These are phyloP conservation scores for Petrocephalus sullivani DNA, from an alignment of 2,797 vertebrate genomes.

Conservation along the genomic window DNA sequence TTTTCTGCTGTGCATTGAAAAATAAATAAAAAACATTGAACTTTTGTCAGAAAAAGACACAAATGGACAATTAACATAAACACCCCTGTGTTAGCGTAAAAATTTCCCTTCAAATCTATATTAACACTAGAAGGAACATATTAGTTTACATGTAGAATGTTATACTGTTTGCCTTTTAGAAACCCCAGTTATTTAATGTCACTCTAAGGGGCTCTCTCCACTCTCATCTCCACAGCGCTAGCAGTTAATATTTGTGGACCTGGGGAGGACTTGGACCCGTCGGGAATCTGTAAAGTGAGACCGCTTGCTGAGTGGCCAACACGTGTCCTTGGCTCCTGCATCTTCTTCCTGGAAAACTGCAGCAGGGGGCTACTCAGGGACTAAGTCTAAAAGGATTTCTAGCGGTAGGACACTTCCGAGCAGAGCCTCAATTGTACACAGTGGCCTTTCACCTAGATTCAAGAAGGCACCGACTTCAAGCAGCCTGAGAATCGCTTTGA, in stretches of 20 bases:
- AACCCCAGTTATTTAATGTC: neutral
- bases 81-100: neutral
- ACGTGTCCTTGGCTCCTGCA: neutral
- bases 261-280: neutral
- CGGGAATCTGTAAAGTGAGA: slow-evolving; percentile 10
- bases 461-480: neutral
- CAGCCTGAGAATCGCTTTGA: neutral
- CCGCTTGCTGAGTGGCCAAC: neutral
- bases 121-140: neutral
- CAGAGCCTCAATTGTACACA: neutral
- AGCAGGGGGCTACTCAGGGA: neutral
- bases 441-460: neutral
- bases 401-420: neutral
- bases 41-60: neutral
- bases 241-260: slow-evolving; percentile 9
- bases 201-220: neutral
- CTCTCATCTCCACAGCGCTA: neutral
- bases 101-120: neutral
- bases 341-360: neutral
- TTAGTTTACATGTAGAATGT: neutral
- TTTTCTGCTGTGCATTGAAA: neutral
- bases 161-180: neutral
- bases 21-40: neutral
- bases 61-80: neutral
- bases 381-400: neutral